Evolutionary conservation across 2,888 invertebrate species (phyloP).

Genomic region (Drosophila parthenogenetica): DNA sequence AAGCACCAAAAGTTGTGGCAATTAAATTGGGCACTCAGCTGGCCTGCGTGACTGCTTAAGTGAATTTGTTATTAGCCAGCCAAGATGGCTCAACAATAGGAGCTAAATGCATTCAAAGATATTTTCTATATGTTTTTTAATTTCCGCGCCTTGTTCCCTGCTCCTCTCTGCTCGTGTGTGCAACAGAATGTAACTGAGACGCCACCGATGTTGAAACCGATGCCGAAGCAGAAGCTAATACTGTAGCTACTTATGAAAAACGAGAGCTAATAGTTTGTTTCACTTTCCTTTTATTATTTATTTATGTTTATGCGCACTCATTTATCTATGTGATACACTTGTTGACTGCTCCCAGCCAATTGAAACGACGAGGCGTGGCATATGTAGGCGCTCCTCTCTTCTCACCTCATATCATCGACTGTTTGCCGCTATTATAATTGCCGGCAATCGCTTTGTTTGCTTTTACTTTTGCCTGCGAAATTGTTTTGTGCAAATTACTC

Average conservation of each 20-base stretch:
- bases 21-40: slow-evolving; percentile 53
- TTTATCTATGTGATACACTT: slow-evolving; percentile 50
- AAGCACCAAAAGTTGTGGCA: slow-evolving; percentile 48
- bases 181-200: slow-evolving; percentile 76
- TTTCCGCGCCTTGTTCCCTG: neutral
- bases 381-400: slow-evolving; percentile 25
- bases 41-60: slow-evolving; percentile 61
- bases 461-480: slow-evolving; percentile 75
- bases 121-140: neutral
- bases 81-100: slow-evolving; percentile 48
- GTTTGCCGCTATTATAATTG: slow-evolving; percentile 62
- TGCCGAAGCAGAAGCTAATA: slow-evolving; percentile 3
- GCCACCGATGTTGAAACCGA: slow-evolving; percentile 6
- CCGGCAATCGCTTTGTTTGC: slow-evolving; percentile 56
- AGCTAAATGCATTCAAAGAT: slow-evolving; percentile 29
- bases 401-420: neutral
- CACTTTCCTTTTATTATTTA: slow-evolving; percentile 80
- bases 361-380: slow-evolving; percentile 63
- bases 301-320: slow-evolving; percentile 40
- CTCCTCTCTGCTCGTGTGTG: slow-evolving; percentile 47
- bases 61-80: slow-evolving; percentile 72
- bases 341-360: slow-evolving; percentile 50
- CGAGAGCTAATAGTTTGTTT: slow-evolving; percentile 80
- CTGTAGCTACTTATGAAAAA: slow-evolving; percentile 66
- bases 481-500: slow-evolving; percentile 70